Base-by-base conservation (phyloP, 2,113 vertebrate species). In the Nycticorax nycticorax region DNA sequence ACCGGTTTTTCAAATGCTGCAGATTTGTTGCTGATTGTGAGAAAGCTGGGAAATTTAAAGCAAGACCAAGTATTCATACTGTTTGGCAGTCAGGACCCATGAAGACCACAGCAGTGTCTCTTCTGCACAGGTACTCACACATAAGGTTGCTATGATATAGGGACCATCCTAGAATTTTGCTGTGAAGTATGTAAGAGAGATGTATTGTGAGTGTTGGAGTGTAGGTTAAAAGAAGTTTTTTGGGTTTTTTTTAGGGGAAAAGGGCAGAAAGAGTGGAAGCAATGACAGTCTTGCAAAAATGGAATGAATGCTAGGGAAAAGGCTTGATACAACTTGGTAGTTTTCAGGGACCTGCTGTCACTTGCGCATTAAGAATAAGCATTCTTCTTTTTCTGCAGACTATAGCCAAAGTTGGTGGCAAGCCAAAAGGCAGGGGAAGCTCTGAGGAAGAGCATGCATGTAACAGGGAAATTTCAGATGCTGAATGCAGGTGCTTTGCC, bases 381-480 rank as follows among this genome's bases (percentile, higher is more conserved):
- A 43, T 43, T 74, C 47, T 90, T n/a, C 47, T 78, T 84, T 89
- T 92, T 91, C 52, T 85, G 84, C 32, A 84, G 69, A 37, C 12
- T 68, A 35, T 26, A 76, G 45, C 30, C 43, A 52, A 87, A 82
- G n/a, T 39, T 16, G 57, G 33, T 86, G 55, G 43, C 16, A 60
- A 85, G 71, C 13, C 11, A 72, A 79, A 88, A 88, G 67, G 24
- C 37, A 57, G n/a, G 28, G 27, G n/a, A 74, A 88, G 55, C 63
- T 90, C 71, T 88, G 63, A 84, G 68, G 45, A 87, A 69, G 28
- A 37, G 18, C 14, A 3, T 30, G 13, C 0, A 0, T 19, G 14
- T 64, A 89, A 32, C 23, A 35, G 15, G 39, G 55, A 47, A 32
- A 50, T 63, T 92, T 85, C 53, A 74, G 78, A 55, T 77, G 39